Evolutionary conservation across 2,888 invertebrate species (phyloP), one percentile per base, ranked within the genome.

Genomic region (Phorcus lineatus): DNA sequence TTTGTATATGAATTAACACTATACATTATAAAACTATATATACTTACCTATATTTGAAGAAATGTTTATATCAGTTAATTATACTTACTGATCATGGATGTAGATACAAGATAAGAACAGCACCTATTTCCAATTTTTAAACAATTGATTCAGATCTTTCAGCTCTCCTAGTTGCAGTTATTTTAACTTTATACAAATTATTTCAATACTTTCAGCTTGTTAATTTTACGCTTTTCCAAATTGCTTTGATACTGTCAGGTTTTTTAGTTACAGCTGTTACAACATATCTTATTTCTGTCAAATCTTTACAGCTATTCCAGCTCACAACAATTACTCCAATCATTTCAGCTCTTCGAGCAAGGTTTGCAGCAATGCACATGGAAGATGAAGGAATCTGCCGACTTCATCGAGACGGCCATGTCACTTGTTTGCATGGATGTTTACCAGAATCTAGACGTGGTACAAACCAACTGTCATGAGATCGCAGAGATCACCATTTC

Each of bases 401-500:
- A 93, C 85, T 93, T 92, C 83, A 92, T 93, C 31, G 93, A 93
- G 85, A 88, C 89, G 62, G 92, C 92, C 40, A 91, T 91, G 85
- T 88, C 92, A 0, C 87, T 93, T 6, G 92, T 93, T 13, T 92
- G 92, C 83, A 78, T 90, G 28, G 93, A 93, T 80, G 89, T 93
- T 6, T 91, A 91, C 81, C 90, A 90, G 78, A 92, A 91, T 75
- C 88, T 93, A 40, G 92, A 92, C 81, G 84, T 90, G 40, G 91
- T 93, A 11, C 93, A 93, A 85, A 91, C 90, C 17, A 92, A 93
- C 86, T 91, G 90, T 80, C 87, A 89, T 28, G 89, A 91, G 82
- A 90, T 93, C 54, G 88, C 89, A 1, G 88, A 90, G 74, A 90
- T 91, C 77, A 91, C 92, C 6, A 88, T 90, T 74, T 89, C 90